A percentile compares a stretch with the other conserved stretches of the same genome.
phyloP scores from a whole-genome alignment of 1,140 invertebrate species.

The Apis laboriosa region DNA sequence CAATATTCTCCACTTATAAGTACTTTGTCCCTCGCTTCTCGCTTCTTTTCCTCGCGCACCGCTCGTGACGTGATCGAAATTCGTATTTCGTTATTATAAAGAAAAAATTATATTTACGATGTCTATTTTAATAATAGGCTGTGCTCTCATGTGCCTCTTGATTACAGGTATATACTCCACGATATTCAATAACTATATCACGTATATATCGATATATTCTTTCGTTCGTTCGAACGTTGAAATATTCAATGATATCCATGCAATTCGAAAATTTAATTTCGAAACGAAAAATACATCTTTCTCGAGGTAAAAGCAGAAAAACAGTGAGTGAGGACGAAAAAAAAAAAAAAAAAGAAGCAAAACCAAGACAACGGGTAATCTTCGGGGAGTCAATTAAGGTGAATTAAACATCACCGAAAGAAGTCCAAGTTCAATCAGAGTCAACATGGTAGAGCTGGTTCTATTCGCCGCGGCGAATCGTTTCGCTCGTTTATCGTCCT shows the following conservation, averaged over 20 bases:
- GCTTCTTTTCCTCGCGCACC: no score
- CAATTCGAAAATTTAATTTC: no score
- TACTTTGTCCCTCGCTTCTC: slow-evolving; percentile 20
- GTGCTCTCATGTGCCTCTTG: neutral
- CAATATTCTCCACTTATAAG: slow-evolving; percentile 2
- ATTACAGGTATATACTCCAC: neutral
- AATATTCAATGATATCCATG: no score
- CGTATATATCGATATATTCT: neutral
- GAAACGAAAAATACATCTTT: no score
- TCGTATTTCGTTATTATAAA: neutral
- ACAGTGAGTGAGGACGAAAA: neutral
- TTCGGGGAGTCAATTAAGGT: slow-evolving; percentile 37
- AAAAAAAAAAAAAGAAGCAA: neutral
- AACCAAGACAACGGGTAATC: neutral
- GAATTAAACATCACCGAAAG: slow-evolving; percentile 18
- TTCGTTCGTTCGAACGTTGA: neutral
- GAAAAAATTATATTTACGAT: neutral
- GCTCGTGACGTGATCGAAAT: neutral
- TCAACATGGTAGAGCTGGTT: neutral
- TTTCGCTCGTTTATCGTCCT: slow-evolving; percentile 11
- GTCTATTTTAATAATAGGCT: slow-evolving; percentile 1
- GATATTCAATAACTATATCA: slow-evolving; percentile 1
- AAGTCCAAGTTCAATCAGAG: neutral
- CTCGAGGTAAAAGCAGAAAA: neutral
- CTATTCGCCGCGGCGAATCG: neutral